These are phyloP conservation scores for Enteromius anoplus DNA, from an alignment of 2,797 vertebrate genomes.

Conservation along the genomic window DNA sequence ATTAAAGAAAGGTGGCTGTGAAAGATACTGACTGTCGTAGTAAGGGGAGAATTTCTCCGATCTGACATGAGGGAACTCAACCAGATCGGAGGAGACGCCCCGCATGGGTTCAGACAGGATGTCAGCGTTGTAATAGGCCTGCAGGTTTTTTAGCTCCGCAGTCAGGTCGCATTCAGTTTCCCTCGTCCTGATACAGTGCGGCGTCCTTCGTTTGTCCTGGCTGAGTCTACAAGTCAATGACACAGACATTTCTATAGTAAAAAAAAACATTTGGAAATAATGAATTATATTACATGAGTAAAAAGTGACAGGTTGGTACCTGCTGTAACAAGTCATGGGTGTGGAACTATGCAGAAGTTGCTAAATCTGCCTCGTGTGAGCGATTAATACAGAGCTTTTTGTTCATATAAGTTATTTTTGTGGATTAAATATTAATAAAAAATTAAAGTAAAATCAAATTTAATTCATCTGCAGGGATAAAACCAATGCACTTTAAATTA, in stretches of 20 bases:
- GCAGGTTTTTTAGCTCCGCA: slow-evolving; percentile 67
- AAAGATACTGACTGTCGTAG: slow-evolving; percentile 82
- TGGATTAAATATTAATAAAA: neutral
- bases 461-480: neutral
- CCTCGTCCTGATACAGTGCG: slow-evolving; percentile 71
- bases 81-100: slow-evolving; percentile 44
- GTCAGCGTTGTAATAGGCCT: slow-evolving; percentile 76
- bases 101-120: slow-evolving; percentile 69
- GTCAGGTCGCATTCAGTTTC: slow-evolving; percentile 86
- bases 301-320: slow-evolving; percentile 10
- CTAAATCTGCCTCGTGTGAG: neutral
- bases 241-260: neutral
- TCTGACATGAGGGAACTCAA: slow-evolving; percentile 70
- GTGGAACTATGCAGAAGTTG: slow-evolving; percentile 36
- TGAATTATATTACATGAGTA: neutral
- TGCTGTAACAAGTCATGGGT: slow-evolving; percentile 53
- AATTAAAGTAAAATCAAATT: neutral
- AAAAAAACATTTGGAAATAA: neutral
- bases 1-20: neutral
- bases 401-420: neutral
- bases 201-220: slow-evolving; percentile 65
- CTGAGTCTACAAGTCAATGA: slow-evolving; percentile 66
- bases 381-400: neutral
- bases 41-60: slow-evolving; percentile 84
- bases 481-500: neutral